Percentiles rank a stretch among this genome's conserved stretches.
These are phyloP conservation scores for Caenorhabditis uteleia DNA, from an alignment of 2,888 invertebrate genomes.

Conservation along the genomic window DNA sequence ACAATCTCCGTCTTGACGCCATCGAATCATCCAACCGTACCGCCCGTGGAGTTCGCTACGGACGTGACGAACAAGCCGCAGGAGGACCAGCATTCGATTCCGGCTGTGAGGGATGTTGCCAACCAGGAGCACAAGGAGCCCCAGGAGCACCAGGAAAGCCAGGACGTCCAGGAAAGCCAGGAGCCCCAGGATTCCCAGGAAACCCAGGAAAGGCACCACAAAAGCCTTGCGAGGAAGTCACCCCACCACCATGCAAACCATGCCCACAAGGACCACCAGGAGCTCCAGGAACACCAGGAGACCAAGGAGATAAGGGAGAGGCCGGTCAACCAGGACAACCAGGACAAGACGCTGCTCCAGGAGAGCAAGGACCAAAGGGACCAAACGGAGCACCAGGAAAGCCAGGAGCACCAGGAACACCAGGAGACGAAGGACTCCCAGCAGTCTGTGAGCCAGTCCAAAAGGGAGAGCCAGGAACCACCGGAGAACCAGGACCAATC, in stretches of 20 bases:
- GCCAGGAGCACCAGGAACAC: slow-evolving; percentile 54
- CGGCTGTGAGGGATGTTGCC: slow-evolving; percentile 52
- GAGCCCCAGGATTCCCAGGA: slow-evolving; percentile 60
- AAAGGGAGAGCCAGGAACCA: slow-evolving; percentile 53
- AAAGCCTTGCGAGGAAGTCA: slow-evolving; percentile 59
- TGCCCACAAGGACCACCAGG: slow-evolving; percentile 53
- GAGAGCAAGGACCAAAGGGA: slow-evolving; percentile 58
- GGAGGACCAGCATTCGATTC: slow-evolving; percentile 46
- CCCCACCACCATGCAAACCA: slow-evolving; percentile 52
- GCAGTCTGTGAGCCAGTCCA: slow-evolving; percentile 50
- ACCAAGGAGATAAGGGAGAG: slow-evolving; percentile 53
- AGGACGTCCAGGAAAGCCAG: slow-evolving; percentile 51
- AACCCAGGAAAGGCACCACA: slow-evolving; percentile 58
- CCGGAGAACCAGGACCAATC: slow-evolving; percentile 56
- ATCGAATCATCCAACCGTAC: slow-evolving; percentile 50
- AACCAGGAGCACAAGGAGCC: slow-evolving; percentile 45
- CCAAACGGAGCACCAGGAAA: slow-evolving; percentile 55
- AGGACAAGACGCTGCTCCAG: slow-evolving; percentile 47
- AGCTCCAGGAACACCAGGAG: slow-evolving; percentile 57
- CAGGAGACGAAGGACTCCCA: slow-evolving; percentile 47
- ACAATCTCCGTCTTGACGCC: slow-evolving; percentile 47
- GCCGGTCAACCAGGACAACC: slow-evolving; percentile 52
- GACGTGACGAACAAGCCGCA: slow-evolving; percentile 24
- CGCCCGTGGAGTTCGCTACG: slow-evolving; percentile 49
- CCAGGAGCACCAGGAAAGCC: slow-evolving; percentile 44